Percentiles rank a stretch among this genome's conserved stretches.
These are phyloP conservation scores for Leptobrachium leishanense DNA, from an alignment of 2,113 vertebrate species.

Conservation along the genomic window DNA sequence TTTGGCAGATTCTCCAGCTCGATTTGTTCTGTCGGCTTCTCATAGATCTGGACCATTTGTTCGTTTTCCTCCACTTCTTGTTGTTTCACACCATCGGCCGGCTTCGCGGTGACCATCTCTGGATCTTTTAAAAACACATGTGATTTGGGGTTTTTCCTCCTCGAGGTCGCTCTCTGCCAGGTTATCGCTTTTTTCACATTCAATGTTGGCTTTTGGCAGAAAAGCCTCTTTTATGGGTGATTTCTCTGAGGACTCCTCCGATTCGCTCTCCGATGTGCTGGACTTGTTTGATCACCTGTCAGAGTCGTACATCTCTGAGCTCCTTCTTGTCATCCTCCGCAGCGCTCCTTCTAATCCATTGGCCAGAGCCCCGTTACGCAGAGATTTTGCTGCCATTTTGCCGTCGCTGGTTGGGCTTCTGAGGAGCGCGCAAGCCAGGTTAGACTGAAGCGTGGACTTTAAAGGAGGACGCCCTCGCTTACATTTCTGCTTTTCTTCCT, in stretches of 20 bases:
- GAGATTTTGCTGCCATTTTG: conserved; percentile 67
- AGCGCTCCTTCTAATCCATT: conserved; percentile 72
- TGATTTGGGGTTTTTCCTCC: conserved; percentile 70
- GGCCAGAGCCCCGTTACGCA: conserved; percentile 60
- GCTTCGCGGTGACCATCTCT: conserved; percentile 64
- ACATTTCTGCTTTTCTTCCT: conserved; percentile 77
- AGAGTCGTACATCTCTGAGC: conserved; percentile 78
- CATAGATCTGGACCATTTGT: conserved; percentile 67
- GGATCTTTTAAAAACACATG: conserved; percentile 63
- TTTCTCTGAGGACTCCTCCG: conserved; percentile 73
- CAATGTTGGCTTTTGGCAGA: conserved; percentile 61
- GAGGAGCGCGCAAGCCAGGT: conserved; percentile 70
- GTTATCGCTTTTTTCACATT: conserved; percentile 65
- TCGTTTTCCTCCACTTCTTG: conserved; percentile 69
- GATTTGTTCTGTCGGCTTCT: conserved; percentile 64
- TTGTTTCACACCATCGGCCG: conserved; percentile 67
- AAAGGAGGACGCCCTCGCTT: conserved; percentile 89
- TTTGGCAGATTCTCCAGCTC: conserved; percentile 70
- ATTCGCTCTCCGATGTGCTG: conserved; percentile 76
- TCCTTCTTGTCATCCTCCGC: conserved; percentile 71
- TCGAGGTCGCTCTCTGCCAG: conserved; percentile 59
- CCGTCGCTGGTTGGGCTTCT: conserved; percentile 79
- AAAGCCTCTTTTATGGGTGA: conserved; percentile 72
- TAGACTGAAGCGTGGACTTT: conserved; percentile 78
- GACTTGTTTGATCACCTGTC: conserved; percentile 74